Evolutionary conservation across 2,888 invertebrate species (phyloP).

Genomic region (Hartigia nigra): DNA sequence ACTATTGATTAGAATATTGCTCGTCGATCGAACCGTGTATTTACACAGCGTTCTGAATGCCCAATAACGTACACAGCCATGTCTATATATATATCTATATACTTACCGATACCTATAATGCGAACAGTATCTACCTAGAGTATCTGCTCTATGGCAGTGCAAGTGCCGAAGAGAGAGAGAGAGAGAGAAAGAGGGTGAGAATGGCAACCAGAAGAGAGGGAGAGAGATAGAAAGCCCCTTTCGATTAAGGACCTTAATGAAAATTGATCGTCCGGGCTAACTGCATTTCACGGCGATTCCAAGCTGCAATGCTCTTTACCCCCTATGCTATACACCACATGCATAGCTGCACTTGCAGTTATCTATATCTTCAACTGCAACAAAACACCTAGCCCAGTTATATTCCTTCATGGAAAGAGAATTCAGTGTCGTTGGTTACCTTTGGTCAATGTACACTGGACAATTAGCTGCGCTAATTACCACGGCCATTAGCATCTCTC

Average conservation of each 20-base stretch:
- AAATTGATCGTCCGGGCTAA: slow-evolving; percentile 44
- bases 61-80: neutral
- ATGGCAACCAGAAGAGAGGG: too few species aligned
- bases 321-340: neutral
- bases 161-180: neutral
- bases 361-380: neutral
- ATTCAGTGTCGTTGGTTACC: neutral
- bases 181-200: neutral
- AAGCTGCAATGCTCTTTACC: slow-evolving; percentile 28
- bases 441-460: neutral
- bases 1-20: slow-evolving; percentile 10
- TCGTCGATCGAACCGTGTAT: neutral
- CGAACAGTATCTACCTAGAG: neutral
- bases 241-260: slow-evolving; percentile 40
- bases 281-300: slow-evolving; percentile 39
- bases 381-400: neutral
- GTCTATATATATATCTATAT: neutral
- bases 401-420: neutral
- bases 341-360: neutral
- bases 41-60: neutral
- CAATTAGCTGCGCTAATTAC: neutral
- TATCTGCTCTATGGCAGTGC: neutral
- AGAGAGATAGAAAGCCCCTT: neutral
- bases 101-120: neutral
- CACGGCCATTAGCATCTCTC: neutral